Percentiles rank a stretch among this genome's conserved stretches.
phyloP scores from a whole-genome alignment of 2,113 vertebrate species.

The Capra hircus region DNA sequence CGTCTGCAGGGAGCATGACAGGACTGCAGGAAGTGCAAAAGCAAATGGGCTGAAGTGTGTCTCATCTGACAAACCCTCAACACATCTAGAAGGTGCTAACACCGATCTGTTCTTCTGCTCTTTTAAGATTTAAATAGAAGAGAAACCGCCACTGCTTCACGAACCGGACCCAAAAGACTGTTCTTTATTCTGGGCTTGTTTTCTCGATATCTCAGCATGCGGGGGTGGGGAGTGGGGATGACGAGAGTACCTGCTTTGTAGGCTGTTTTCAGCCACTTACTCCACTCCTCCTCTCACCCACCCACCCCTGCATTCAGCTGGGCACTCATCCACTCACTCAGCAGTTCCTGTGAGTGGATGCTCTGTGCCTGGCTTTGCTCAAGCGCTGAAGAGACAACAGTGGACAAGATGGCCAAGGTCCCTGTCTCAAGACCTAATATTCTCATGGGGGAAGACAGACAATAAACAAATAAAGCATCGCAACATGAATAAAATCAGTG shows the following conservation, averaged over 20 bases:
- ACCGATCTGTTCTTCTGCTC: neutral
- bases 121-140: neutral
- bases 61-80: neutral
- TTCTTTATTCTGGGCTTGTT: neutral
- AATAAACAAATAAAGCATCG: neutral
- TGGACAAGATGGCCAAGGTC: neutral
- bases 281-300: neutral
- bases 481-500: neutral
- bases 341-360: neutral
- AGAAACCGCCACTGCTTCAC: neutral
- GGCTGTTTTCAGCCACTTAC: neutral
- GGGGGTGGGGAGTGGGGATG: neutral
- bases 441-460: neutral
- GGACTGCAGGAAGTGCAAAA: neutral
- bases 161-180: neutral
- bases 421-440: neutral
- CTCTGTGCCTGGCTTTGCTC: neutral
- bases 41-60: rapidly evolving
- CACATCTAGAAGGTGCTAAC: neutral
- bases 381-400: neutral
- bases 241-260: rapidly evolving
- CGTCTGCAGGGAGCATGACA: rapidly evolving
- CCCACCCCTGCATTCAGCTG: rapidly evolving
- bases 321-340: neutral
- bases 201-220: neutral